phyloP scores from a whole-genome alignment of 1,140 invertebrate species.

The Olivierus martensii region DNA sequence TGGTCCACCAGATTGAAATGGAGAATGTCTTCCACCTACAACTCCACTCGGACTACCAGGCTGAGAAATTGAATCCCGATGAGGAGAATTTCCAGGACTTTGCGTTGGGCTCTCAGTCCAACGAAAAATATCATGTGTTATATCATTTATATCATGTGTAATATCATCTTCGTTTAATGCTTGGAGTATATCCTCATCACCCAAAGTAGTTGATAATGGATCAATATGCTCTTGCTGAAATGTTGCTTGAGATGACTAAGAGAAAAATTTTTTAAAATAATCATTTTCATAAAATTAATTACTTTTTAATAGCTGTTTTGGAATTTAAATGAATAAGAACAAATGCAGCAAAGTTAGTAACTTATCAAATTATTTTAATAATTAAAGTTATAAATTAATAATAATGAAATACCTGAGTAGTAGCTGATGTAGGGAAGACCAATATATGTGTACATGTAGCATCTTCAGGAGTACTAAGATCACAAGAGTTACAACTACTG shows the following conservation, averaged over 20 bases:
- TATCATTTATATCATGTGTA: constrained; percentile 45
- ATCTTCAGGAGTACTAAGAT: constrained; percentile 76
- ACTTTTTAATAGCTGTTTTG: no score
- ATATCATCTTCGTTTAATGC: constrained; percentile 50
- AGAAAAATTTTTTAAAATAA: no score
- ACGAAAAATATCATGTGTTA: constrained; percentile 49
- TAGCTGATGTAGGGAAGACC: constrained; percentile 95
- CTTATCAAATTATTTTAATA: background rate
- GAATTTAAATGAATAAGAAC: no score
- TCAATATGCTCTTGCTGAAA: constrained; percentile 20
- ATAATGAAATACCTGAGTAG: constrained; percentile 63
- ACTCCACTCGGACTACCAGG: constrained; percentile 40
- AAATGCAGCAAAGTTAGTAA: no score
- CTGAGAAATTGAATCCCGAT: constrained; percentile 34
- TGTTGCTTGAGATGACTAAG: no score
- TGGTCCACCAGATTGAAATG: constrained; percentile 42
- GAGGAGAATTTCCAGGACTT: constrained; percentile 44
- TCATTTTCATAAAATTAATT: no score
- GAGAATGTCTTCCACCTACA: constrained; percentile 41
- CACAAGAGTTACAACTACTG: constrained; percentile 38
- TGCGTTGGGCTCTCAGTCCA: constrained; percentile 47
- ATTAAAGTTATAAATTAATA: constrained; percentile 13
- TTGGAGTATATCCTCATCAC: constrained; percentile 57
- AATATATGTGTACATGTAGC: constrained; percentile 95
- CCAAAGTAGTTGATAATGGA: constrained; percentile 42